These are phyloP conservation scores for Hippoglossus hippoglossus DNA, from an alignment of 2,797 vertebrate genomes.

Conservation along the genomic window DNA sequence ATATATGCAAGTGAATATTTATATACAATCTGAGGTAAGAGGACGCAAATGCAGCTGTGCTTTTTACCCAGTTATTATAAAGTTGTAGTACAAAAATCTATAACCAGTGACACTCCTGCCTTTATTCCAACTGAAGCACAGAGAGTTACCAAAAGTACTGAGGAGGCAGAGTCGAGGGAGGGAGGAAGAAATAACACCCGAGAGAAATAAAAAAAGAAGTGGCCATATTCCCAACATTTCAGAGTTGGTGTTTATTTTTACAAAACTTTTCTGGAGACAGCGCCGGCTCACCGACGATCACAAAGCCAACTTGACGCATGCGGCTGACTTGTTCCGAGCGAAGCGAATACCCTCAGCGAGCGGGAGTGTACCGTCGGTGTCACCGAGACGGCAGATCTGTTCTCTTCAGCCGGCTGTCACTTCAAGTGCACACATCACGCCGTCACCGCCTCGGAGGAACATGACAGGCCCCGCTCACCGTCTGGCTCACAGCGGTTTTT, in stretches of 20 bases:
- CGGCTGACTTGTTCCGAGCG: constrained; percentile 5
- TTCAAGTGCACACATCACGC: constrained; percentile 67
- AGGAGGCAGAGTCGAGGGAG: neutral
- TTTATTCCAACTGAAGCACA: neutral
- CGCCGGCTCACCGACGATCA: constrained; percentile 3
- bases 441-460: constrained; percentile 56
- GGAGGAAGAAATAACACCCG: neutral
- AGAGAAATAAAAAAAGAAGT: constrained; percentile 26
- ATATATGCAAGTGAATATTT: no score
- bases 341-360: constrained; percentile 39
- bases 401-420: constrained; percentile 68
- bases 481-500: constrained; percentile 44
- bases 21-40: no score
- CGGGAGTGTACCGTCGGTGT: constrained; percentile 29
- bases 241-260: constrained; percentile 40
- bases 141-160: constrained; percentile 12
- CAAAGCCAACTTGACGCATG: constrained; percentile 29
- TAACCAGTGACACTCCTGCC: no score
- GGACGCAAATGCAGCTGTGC: neutral
- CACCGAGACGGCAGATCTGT: constrained; percentile 52
- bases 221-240: constrained; percentile 30
- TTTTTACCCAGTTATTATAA: neutral
- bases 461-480: constrained; percentile 51
- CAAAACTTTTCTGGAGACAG: constrained; percentile 38
- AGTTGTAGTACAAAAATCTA: neutral